Percentiles rank a stretch among this genome's conserved stretches.
phyloP scores from a whole-genome alignment of 2,888 invertebrate genomes.

The Scotopteryx bipunctaria region DNA sequence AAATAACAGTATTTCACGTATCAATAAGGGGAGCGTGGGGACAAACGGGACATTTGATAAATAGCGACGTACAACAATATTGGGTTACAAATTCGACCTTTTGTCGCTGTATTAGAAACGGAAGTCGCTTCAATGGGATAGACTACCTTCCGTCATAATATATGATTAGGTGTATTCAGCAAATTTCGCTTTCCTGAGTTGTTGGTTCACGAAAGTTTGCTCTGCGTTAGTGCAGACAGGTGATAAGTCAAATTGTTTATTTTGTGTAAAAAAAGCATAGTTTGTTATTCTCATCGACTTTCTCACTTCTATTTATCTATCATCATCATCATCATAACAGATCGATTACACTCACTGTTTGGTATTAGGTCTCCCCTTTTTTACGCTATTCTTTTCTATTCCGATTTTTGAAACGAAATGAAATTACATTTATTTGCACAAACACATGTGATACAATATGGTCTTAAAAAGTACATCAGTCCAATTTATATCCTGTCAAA shows the following conservation, averaged over 20 bases:
- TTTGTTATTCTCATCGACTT: constrained; percentile 18
- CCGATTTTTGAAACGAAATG: too few relatives aligned
- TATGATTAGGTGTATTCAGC: constrained; percentile 19
- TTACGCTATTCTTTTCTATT: too few relatives aligned
- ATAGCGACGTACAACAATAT: constrained; percentile 62
- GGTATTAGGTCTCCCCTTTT: too few relatives aligned
- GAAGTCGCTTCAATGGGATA: constrained; percentile 50
- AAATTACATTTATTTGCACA: too few relatives aligned
- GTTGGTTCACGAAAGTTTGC: constrained; percentile 33
- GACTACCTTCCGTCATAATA: constrained; percentile 38
- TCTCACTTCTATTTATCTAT: too few relatives aligned
- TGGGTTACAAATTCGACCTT: constrained; percentile 63
- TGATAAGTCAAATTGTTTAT: constrained; percentile 38
- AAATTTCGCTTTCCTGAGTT: constrained; percentile 27
- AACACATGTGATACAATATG: too few relatives aligned
- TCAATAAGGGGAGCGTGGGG: constrained; percentile 45
- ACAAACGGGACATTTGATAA: constrained; percentile 58
- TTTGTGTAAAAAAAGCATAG: constrained; percentile 27
- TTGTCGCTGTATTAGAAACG: constrained; percentile 56
- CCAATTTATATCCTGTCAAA: too few relatives aligned
- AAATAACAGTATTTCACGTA: constrained; percentile 40
- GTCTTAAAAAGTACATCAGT: too few relatives aligned
- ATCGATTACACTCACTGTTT: too few relatives aligned
- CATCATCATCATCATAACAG: too few relatives aligned
- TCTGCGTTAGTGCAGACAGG: constrained; percentile 30